Percentiles rank a stretch among this genome's conserved stretches.
These are phyloP conservation scores for Sinosuthora webbiana DNA, from an alignment of 2,113 vertebrate species.

Conservation along the genomic window DNA sequence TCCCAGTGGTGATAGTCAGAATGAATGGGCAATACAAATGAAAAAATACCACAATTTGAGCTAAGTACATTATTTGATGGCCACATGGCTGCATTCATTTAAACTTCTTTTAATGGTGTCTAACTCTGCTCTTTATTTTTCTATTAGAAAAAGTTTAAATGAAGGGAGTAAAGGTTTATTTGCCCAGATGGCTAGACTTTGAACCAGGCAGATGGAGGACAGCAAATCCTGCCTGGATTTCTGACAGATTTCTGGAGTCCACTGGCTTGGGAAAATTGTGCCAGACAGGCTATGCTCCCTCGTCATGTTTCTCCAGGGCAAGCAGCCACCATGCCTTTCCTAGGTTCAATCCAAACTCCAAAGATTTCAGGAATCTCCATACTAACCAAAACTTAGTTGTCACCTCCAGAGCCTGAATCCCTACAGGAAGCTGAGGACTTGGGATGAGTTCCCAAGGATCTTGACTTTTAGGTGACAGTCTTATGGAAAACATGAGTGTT, in stretches of 20 bases:
- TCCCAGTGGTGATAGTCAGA: not conserved
- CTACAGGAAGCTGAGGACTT: not conserved
- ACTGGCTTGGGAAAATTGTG: not conserved
- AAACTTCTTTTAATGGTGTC: not conserved
- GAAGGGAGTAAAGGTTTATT: not conserved
- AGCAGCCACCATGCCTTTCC: not conserved
- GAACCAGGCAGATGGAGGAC: constrained; percentile 23
- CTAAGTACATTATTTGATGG: not conserved
- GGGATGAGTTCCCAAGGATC: not conserved
- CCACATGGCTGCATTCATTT: not conserved
- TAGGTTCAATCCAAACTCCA: not conserved
- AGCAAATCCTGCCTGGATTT: constrained; percentile 1
- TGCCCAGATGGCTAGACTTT: constrained; percentile 24
- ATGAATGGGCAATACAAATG: not conserved
- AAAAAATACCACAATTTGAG: not conserved
- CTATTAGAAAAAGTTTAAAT: not conserved
- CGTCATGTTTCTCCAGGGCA: not conserved
- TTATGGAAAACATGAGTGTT: not conserved
- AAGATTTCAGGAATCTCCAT: not conserved
- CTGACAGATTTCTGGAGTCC: constrained; percentile 7
- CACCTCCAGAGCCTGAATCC: not conserved
- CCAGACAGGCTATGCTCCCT: not conserved
- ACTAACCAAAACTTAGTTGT: not conserved
- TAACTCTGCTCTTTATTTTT: not conserved
- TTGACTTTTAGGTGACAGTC: not conserved